Evolutionary conservation across 2,888 invertebrate species (phyloP).

Genomic region (Frankliniella intonsa): DNA sequence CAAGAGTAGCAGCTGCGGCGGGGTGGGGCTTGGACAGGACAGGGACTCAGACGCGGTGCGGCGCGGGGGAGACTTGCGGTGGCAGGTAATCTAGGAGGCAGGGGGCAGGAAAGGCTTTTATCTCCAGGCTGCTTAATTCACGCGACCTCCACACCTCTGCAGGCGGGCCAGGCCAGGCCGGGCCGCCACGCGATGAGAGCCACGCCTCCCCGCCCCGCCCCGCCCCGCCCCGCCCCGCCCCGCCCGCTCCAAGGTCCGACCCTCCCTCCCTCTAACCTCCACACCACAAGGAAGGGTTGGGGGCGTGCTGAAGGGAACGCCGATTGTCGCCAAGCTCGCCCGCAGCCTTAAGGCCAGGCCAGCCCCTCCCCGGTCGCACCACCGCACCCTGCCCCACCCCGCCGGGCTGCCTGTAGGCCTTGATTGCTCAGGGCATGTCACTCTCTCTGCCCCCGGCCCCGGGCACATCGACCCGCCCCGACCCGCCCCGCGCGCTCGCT

Average conservation of each 20-base stretch:
- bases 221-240: too few species aligned
- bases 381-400: background rate
- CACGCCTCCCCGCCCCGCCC: too few species aligned
- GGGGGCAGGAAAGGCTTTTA: too few species aligned
- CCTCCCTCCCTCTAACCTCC: background rate
- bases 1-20: background rate
- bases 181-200: too few species aligned
- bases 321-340: background rate
- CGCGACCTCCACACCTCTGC: too few species aligned
- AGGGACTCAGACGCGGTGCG: too few species aligned
- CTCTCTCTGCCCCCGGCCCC: background rate
- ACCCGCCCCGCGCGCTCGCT: background rate
- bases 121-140: too few species aligned
- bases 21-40: background rate
- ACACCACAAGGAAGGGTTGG: background rate
- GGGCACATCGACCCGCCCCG: background rate
- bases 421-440: constrained; percentile 15
- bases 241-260: too few species aligned
- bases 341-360: background rate
- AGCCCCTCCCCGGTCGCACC: background rate
- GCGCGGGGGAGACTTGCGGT: too few species aligned
- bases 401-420: background rate
- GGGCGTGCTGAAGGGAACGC: background rate
- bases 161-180: too few species aligned
- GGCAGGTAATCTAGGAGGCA: too few species aligned